phyloP scores from a whole-genome alignment of 2,888 invertebrate species.

The Temnothorax unifasciatus region DNA sequence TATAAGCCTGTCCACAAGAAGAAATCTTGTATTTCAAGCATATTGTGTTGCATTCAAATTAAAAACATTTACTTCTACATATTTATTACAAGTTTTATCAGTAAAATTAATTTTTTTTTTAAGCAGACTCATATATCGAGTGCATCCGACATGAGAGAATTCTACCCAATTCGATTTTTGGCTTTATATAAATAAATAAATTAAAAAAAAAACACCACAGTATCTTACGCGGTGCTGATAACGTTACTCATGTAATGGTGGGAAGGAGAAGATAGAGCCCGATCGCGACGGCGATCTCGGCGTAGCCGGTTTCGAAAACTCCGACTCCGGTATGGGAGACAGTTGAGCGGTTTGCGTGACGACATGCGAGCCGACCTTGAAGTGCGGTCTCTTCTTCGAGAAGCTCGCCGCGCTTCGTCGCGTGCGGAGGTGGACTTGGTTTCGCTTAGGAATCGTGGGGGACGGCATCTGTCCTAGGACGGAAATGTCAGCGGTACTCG shows the following conservation, averaged over 20 bases:
- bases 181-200: too few species aligned
- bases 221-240: not conserved
- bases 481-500: constrained; percentile 24
- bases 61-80: not conserved
- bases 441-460: constrained; percentile 74
- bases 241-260: constrained; percentile 79
- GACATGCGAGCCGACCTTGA: constrained; percentile 81
- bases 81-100: not conserved
- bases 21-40: not conserved
- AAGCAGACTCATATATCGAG: not conserved
- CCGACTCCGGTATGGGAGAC: constrained; percentile 91
- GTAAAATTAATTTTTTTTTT: not conserved
- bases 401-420: constrained; percentile 75
- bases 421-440: constrained; percentile 81
- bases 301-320: constrained; percentile 90
- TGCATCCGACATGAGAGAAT: not conserved
- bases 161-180: not conserved
- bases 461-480: not conserved
- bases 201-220: not conserved
- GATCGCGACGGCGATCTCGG: constrained; percentile 87
- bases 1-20: not conserved
- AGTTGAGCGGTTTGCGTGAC: constrained; percentile 86
- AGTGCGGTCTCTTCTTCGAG: constrained; percentile 81
- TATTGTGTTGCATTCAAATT: not conserved
- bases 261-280: constrained; percentile 84